A percentile compares a stretch with the other conserved stretches of the same genome.
These are phyloP conservation scores for Drosophila lacteicornis DNA, from an alignment of 1,140 invertebrate species.

Conservation along the genomic window DNA sequence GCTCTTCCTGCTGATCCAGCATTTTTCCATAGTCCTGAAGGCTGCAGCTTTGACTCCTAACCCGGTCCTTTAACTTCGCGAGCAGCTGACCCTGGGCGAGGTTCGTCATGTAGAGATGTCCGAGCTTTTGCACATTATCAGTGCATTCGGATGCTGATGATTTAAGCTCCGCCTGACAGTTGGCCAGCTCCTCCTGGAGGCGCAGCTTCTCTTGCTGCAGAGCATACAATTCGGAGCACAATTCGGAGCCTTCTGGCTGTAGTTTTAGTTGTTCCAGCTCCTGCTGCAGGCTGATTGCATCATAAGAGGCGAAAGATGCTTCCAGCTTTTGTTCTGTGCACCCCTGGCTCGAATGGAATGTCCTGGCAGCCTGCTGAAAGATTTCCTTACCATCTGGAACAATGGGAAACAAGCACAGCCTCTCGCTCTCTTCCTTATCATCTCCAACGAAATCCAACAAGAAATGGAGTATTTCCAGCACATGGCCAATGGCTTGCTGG, in stretches of 20 bases:
- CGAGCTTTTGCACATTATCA: neutral
- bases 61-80: neutral
- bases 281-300: neutral
- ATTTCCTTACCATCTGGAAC: neutral
- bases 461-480: slow-evolving; percentile 48
- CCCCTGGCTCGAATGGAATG: neutral
- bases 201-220: neutral
- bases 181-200: slow-evolving; percentile 4
- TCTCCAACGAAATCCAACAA: slow-evolving; percentile 37
- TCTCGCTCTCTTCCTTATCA: neutral
- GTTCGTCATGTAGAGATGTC: neutral
- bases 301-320: neutral
- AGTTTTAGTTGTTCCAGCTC: neutral
- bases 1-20: neutral
- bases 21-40: neutral
- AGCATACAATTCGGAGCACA: neutral
- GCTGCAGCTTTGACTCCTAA: slow-evolving; percentile 8
- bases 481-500: slow-evolving; percentile 7
- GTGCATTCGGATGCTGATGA: neutral
- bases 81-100: neutral
- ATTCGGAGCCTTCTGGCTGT: neutral
- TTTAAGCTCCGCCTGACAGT: neutral
- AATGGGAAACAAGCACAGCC: slow-evolving; percentile 4
- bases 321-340: no score
- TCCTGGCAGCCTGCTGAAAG: neutral